Conservation (phyloP, 2,113 vertebrate genomes). For the Psettodes erumei region DNA sequence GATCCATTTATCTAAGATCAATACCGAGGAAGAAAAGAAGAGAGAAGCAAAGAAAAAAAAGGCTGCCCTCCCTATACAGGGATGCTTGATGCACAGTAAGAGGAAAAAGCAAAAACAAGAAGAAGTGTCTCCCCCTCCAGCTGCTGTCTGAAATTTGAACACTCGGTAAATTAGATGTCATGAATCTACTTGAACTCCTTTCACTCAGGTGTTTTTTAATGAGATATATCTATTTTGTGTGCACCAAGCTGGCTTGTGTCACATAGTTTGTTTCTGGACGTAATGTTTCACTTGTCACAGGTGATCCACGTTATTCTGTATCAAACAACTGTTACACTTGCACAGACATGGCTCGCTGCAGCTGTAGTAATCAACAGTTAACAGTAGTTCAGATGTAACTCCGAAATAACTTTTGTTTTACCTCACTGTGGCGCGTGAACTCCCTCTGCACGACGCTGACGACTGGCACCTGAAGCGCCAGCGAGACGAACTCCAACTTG, state of each 20-base stretch:
- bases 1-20: not conserved
- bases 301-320: not conserved
- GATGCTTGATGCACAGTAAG: not conserved
- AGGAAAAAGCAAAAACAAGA: not conserved
- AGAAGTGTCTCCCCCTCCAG: not conserved
- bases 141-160: not conserved
- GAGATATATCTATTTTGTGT: not conserved
- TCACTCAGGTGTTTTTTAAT: not conserved
- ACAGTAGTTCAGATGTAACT: constrained; percentile 13
- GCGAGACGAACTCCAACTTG: constrained; percentile 93
- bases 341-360: constrained; percentile 1
- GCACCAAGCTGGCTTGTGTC: not conserved
- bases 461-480: constrained; percentile 90
- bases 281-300: not conserved
- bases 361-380: constrained; percentile 44
- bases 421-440: constrained; percentile 90
- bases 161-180: not conserved
- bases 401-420: constrained; percentile 67
- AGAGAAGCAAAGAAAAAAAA: not conserved
- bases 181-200: not conserved
- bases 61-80: not conserved
- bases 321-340: not conserved
- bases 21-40: not conserved
- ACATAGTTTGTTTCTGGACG: not conserved
- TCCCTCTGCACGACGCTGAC: constrained; percentile 91